Conservation (phyloP, 2,113 vertebrate species). For the Podiceps cristatus region DNA sequence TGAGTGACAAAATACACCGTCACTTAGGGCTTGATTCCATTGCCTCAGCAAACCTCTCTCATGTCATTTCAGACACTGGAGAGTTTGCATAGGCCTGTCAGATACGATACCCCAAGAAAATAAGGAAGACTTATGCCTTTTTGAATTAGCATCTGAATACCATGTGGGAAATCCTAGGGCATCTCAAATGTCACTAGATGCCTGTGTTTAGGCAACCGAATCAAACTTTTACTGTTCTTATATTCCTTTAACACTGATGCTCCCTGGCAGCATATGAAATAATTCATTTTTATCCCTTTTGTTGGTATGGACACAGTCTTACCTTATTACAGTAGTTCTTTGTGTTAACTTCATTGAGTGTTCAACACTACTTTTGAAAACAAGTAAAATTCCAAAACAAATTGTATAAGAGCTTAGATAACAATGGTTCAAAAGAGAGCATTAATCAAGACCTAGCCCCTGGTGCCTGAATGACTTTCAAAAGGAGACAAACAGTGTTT, state of each 20-base stretch:
- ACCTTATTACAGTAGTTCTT: conserved; percentile 29
- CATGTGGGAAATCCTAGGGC: background rate
- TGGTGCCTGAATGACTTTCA: conserved; percentile 50
- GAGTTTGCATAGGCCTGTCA: background rate
- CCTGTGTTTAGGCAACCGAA: background rate
- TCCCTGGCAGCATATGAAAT: background rate
- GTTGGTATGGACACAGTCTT: background rate
- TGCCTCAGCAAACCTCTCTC: background rate
- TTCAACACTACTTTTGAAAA: conserved; percentile 37
- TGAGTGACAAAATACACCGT: background rate
- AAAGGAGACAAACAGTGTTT: conserved; percentile 41
- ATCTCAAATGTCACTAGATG: background rate
- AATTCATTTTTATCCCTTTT: conserved; percentile 4
- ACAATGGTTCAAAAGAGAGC: conserved; percentile 51
- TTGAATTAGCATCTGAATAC: background rate
- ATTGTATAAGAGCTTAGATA: conserved; percentile 53
- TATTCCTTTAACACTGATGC: background rate
- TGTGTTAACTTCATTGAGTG: conserved; percentile 42
- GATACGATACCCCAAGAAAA: background rate
- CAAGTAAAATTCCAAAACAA: conserved; percentile 48
- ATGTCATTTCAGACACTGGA: background rate
- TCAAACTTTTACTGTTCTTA: background rate
- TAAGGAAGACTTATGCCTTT: background rate
- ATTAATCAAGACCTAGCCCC: conserved; percentile 35
- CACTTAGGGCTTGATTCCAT: background rate